phyloP scores from a whole-genome alignment of 2,888 invertebrate genomes.

The Frankliniella fusca region DNA sequence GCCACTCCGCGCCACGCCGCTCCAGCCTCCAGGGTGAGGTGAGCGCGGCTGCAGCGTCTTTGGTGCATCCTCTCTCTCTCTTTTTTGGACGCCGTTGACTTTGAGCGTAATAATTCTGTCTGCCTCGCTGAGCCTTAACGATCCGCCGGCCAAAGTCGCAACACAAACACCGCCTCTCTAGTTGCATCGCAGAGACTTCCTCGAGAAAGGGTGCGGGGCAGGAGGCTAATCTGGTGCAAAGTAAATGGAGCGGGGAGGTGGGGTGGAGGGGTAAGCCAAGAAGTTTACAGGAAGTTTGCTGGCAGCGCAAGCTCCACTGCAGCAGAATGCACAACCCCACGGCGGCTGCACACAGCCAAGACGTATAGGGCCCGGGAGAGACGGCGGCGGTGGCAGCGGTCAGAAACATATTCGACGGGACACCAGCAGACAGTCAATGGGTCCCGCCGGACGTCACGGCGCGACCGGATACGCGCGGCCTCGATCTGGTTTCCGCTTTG shows the following conservation, averaged over 20 bases:
- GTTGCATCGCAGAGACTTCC: background rate
- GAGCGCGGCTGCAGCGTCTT: no score
- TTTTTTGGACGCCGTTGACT: no score
- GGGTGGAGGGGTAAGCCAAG: background rate
- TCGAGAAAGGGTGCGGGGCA: background rate
- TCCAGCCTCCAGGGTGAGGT: no score
- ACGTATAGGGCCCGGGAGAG: background rate
- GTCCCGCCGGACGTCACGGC: background rate
- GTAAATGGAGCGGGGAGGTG: background rate
- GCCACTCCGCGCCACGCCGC: no score
- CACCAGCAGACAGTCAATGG: background rate
- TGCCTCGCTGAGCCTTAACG: background rate
- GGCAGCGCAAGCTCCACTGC: background rate
- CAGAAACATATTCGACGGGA: background rate
- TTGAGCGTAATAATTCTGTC: no score
- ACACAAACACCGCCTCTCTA: conserved; percentile 6
- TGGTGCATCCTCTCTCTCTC: no score
- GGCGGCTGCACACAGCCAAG: background rate
- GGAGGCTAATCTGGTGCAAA: background rate
- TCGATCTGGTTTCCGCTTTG: background rate
- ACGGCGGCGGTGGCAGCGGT: background rate
- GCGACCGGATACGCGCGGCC: background rate
- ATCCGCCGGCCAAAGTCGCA: conserved; percentile 14
- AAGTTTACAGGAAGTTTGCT: background rate
- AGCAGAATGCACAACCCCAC: background rate